phyloP scores from a whole-genome alignment of 2,888 invertebrate genomes.

The Acanthosepion pharaonis region DNA sequence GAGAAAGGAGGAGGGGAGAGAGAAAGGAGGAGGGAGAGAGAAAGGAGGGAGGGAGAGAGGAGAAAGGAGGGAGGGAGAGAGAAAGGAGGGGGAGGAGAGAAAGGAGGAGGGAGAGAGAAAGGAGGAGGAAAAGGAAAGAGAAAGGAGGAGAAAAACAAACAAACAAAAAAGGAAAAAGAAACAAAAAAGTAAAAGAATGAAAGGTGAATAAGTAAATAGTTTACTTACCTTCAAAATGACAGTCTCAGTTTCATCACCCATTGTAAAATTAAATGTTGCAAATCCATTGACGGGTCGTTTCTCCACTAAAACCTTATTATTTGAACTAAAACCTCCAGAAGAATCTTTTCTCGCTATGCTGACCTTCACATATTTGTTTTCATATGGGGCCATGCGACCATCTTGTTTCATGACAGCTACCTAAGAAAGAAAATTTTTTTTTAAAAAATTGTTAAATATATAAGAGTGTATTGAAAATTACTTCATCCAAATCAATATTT shows the following conservation, averaged over 20 bases:
- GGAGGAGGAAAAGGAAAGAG: no score
- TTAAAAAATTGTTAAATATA: no score
- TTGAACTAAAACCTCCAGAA: slow-evolving; percentile 49
- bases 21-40: no score
- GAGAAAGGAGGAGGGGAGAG: no score
- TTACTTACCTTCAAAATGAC: slow-evolving; percentile 62
- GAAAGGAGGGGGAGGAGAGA: no score
- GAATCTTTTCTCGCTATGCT: slow-evolving; percentile 50
- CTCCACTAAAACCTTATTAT: slow-evolving; percentile 51
- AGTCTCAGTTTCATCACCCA: slow-evolving; percentile 56
- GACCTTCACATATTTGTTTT: slow-evolving; percentile 59
- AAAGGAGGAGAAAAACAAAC: no score
- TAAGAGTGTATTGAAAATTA: no score
- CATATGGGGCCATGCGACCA: slow-evolving; percentile 79
- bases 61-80: no score
- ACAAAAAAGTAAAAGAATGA: background rate
- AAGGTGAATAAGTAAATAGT: background rate
- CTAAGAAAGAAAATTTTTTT: slow-evolving; percentile 73
- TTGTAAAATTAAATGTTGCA: slow-evolving; percentile 62
- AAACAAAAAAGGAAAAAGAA: background rate
- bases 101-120: no score
- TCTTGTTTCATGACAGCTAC: slow-evolving; percentile 93
- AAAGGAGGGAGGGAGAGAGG: no score
- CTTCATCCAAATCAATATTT: no score
- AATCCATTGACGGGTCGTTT: slow-evolving; percentile 68